Conservation (phyloP, 1,140 invertebrate species). For the Chironomus striatipennis region DNA sequence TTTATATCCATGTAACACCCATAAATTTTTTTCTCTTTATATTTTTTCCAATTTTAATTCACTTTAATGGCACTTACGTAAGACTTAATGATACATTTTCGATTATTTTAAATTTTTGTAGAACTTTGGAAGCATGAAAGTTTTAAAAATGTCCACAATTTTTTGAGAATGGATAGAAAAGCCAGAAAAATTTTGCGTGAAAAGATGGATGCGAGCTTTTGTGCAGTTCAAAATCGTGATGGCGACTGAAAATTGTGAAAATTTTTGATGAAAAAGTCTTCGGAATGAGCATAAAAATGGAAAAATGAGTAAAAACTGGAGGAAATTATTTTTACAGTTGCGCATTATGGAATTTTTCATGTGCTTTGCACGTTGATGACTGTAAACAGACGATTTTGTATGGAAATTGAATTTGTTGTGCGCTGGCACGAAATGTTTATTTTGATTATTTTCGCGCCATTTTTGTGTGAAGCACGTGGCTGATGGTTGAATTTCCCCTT, state of each 20-base stretch:
- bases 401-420: neutral
- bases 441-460: neutral
- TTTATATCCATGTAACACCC: constrained; percentile 11
- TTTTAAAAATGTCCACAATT: neutral
- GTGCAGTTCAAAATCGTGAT: constrained; percentile 15
- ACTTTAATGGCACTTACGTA: neutral
- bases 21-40: neutral
- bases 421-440: neutral
- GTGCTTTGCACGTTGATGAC: neutral
- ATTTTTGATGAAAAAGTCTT: neutral
- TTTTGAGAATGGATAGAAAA: constrained; percentile 5
- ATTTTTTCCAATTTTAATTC: neutral
- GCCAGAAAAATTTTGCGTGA: neutral
- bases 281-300: neutral
- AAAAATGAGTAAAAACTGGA: constrained; percentile 1
- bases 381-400: neutral
- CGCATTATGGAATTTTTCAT: neutral
- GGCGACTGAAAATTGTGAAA: constrained; percentile 21
- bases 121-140: neutral
- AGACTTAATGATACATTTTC: neutral
- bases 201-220: constrained; percentile 17
- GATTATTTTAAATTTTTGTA: neutral
- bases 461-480: neutral
- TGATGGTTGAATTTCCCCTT: neutral
- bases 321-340: neutral